Base-by-base conservation (phyloP, 1,140 invertebrate species). In the Drosophila ironensis region DNA sequence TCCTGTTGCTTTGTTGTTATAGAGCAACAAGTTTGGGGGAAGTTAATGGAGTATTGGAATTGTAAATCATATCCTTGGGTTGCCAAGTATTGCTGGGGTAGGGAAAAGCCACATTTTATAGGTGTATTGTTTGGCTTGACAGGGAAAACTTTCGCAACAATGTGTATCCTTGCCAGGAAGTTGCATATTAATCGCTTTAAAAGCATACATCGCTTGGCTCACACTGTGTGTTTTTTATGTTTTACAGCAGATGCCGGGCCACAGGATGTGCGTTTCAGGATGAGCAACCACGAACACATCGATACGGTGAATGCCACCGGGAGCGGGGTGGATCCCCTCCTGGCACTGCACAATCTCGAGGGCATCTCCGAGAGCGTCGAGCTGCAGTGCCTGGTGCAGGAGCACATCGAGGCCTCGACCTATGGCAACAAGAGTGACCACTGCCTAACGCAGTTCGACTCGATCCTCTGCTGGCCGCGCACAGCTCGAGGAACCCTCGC, bases 391-490 rank as follows among this genome's bases (percentile, higher is more conserved):
- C 51, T 88, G 47, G 19, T 90, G 68, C 73, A 89, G 48, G 67
- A 87, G 48, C 77, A 90, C 20, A 42, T 74, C 12, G 88, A 90
- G 30, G 57, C 78, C 42, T 41, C 53, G 40, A 88, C 73, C 67
- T 82, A 72, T 28, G 82, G 77, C 61, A 87, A 90, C 60, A 51
- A 42, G 14, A 74, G 51, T 22, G 89, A 90, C 50, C 91, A 87
- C 69, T 94, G 94, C 77, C 91, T 91, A 9, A 91, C 91, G 8
- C 92, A 92, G 51, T 96, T 93, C 91, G 96, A 97, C 88, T 92
- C 92, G 6, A 88, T 96, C 11, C 90, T 95, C 0, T 97, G 96
- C 88, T 97, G 96, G 96, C 95, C 94, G 1, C 91, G 92, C 2
- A 95, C 95, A 0, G 90, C 91, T 1, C 92, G 93, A 27, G 93